These are phyloP conservation scores for Eucriotettix oculatus DNA, from an alignment of 2,888 invertebrate genomes.

Conservation along the genomic window DNA sequence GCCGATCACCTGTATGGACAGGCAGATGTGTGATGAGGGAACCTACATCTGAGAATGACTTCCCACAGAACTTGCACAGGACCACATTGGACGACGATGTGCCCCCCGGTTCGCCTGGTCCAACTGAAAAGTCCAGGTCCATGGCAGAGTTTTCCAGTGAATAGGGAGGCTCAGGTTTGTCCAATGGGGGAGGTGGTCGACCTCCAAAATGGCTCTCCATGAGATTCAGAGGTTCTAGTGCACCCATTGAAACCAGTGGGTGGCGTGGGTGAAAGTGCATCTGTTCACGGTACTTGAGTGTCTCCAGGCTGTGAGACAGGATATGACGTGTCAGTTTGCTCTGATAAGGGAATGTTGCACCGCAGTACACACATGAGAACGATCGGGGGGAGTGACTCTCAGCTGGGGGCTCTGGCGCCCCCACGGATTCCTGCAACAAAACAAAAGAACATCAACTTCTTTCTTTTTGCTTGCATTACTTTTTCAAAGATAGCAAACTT, in stretches of 20 bases:
- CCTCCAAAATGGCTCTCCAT: conserved; percentile 20
- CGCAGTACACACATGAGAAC: conserved; percentile 80
- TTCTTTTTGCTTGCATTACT: conserved; percentile 29
- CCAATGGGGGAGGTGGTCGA: conserved; percentile 11
- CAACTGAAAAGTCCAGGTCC: conserved; percentile 19
- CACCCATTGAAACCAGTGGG: conserved; percentile 21
- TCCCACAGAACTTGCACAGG: conserved; percentile 83
- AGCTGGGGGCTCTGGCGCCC: conserved; percentile 40
- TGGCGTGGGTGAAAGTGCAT: conserved; percentile 34
- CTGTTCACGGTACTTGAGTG: conserved; percentile 71
- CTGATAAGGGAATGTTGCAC: conserved; percentile 74
- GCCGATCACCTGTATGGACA: conserved; percentile 77
- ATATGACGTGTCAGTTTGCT: conserved; percentile 82
- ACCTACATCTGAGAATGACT: conserved; percentile 80
- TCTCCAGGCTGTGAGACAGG: conserved; percentile 74
- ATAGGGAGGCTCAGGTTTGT: conserved; percentile 13
- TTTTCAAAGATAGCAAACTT: background rate
- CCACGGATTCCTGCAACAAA: conserved; percentile 84
- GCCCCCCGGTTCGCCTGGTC: conserved; percentile 18
- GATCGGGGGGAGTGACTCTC: conserved; percentile 35
- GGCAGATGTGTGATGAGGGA: conserved; percentile 75
- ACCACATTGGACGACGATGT: conserved; percentile 36
- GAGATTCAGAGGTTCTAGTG: conserved; percentile 19
- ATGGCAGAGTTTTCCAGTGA: conserved; percentile 9
- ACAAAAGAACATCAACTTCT: conserved; percentile 85